Evolutionary conservation across 1,140 invertebrate species (phyloP).

Genomic region (Hermetia illucens): DNA sequence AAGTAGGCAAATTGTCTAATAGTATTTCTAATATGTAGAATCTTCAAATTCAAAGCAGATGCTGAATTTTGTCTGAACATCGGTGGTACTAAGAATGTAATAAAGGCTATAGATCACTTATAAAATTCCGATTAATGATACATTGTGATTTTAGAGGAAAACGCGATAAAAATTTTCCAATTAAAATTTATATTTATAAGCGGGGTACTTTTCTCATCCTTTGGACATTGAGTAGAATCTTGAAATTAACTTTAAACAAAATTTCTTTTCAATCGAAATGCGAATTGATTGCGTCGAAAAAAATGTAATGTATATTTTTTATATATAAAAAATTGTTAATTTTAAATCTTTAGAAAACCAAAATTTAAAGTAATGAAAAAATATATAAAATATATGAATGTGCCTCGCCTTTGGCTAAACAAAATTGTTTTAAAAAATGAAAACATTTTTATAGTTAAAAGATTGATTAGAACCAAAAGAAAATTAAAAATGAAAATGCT

Average conservation of each 20-base stretch:
- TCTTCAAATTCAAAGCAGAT: too few relatives aligned
- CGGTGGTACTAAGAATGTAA: too few relatives aligned
- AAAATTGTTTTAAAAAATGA: conserved; percentile 1
- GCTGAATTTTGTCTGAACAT: too few relatives aligned
- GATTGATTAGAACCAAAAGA: neutral
- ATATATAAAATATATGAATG: neutral
- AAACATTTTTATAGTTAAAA: neutral
- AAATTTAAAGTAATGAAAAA: neutral
- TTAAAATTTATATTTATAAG: too few relatives aligned
- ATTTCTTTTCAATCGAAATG: neutral
- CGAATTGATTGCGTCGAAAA: neutral
- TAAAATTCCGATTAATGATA: too few relatives aligned
- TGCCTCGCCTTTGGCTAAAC: neutral
- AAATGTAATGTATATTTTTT: neutral
- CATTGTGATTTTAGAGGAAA: too few relatives aligned
- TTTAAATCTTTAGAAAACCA: neutral
- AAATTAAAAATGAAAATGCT: neutral
- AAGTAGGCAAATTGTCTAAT: too few relatives aligned
- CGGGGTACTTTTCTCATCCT: neutral
- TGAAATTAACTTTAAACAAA: too few relatives aligned
- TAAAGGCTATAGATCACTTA: too few relatives aligned
- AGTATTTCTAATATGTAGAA: too few relatives aligned
- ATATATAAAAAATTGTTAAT: neutral
- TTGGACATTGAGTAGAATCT: neutral
- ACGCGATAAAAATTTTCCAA: too few relatives aligned